Evolutionary conservation across 2,113 vertebrate genomes (phyloP), one percentile per base, ranked within the genome.

Genomic region (Alligator sinensis): DNA sequence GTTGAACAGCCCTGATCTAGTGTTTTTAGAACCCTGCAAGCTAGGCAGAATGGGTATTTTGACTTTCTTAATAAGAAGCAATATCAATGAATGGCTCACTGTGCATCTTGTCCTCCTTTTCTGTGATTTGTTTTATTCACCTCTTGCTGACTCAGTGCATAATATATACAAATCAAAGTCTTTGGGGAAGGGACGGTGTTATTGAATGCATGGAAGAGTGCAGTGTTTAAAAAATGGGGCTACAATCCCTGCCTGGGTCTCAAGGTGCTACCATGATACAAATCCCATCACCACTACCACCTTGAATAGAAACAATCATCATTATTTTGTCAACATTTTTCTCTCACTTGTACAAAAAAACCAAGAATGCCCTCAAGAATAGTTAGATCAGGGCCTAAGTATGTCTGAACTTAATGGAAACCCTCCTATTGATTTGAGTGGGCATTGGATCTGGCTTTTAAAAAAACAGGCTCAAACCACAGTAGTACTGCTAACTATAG

Each of bases 401-500:
- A 9, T 5, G 4, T 88, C 89, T 72, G 76, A 89, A 86, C 86
- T 84, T 24, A 9, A 24, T 27, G 79, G 88, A 90, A 95, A 92
- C 86, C 76, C 74, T 88, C 76, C 81, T 76, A 17, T 0, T 5
- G 60, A 72, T 14, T 63, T 77, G 28, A 87, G 70, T 11, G 60
- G 77, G 83, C 59, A 85, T 64, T 70, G 76, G 83, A 81, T 82
- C 85, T 68, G 16, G 81, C 64, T 75, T 91, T 95, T 87, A 79
- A 80, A 47, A 47, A 47, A 47, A 82, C 92, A 97, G 88, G 87
- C 94, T 80, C 86, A 0, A 72, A 82, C 61, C 17, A 22, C 78
- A 61, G 96, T 94, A 95, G 84, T 84, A 79, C 13, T 63, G 81
- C 95, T 97, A 97, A 97, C 92, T 96, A 97, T 97, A 97, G 96